These are phyloP conservation scores for Erpornis zantholeuca DNA, from an alignment of 2,113 vertebrate species.

Conservation along the genomic window DNA sequence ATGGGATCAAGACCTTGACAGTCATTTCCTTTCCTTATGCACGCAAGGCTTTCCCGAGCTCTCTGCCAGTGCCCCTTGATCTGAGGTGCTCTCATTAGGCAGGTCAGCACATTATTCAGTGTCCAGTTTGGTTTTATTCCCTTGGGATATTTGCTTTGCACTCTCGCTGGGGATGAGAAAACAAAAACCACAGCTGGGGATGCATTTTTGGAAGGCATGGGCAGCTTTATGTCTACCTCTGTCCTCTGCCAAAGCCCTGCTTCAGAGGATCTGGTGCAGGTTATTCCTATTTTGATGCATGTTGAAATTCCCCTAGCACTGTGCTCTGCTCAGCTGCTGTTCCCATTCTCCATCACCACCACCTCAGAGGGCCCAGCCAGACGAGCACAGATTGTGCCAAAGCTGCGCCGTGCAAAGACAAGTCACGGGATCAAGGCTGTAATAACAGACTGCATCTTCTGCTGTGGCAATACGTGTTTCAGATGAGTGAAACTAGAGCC, in stretches of 20 bases:
- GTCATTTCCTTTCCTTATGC: neutral
- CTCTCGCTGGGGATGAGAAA: neutral
- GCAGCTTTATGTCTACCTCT: neutral
- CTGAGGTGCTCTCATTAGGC: neutral
- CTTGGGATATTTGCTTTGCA: neutral
- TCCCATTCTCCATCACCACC: accelerated
- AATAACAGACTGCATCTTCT: neutral
- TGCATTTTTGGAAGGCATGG: neutral
- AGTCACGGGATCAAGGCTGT: neutral
- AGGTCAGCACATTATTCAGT: neutral
- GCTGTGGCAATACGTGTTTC: accelerated
- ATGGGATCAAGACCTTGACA: neutral
- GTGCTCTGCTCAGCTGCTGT: neutral
- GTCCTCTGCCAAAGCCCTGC: neutral
- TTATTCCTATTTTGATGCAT: accelerated
- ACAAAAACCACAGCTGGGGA: neutral
- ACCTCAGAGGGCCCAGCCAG: accelerated
- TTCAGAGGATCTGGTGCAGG: neutral
- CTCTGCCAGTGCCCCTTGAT: neutral
- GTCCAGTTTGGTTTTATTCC: neutral
- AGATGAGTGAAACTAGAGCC: neutral
- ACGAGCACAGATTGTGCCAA: neutral
- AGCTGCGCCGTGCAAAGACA: neutral
- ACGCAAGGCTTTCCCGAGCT: neutral
- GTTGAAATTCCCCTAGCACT: neutral